Evolutionary conservation across 2,888 invertebrate genomes (phyloP).

Genomic region (Hypsopygia costalis): DNA sequence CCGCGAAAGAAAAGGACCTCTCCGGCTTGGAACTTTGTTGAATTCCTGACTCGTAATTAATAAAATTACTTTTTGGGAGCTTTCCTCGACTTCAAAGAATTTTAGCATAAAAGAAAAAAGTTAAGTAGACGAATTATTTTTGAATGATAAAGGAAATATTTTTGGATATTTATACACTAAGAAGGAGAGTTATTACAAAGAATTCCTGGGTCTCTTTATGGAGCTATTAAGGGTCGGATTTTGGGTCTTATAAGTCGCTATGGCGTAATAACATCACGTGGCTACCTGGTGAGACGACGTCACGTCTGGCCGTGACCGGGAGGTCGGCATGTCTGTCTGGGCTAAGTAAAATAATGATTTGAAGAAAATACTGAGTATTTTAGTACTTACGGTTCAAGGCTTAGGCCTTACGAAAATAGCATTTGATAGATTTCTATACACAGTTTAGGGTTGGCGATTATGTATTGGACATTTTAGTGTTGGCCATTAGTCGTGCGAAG

Average conservation of each 20-base stretch:
- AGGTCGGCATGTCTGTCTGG: not conserved
- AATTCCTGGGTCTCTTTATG: constrained; percentile 29
- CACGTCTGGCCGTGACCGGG: not conserved
- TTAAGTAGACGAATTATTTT: constrained; percentile 79
- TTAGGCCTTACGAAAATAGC: too few relatives aligned
- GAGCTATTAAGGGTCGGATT: constrained; percentile 1
- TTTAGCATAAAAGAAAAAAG: constrained; percentile 78
- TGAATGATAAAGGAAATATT: constrained; percentile 76
- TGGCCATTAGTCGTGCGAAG: too few relatives aligned
- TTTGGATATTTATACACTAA: constrained; percentile 68
- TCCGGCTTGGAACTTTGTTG: constrained; percentile 74
- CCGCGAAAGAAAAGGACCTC: constrained; percentile 73
- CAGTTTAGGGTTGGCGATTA: too few relatives aligned
- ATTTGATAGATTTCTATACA: too few relatives aligned
- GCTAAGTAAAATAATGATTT: too few relatives aligned
- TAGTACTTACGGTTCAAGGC: too few relatives aligned
- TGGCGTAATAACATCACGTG: not conserved
- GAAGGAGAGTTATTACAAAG: constrained; percentile 41
- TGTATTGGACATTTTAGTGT: too few relatives aligned
- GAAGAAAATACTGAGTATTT: too few relatives aligned
- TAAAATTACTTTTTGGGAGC: constrained; percentile 81
- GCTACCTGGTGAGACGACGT: not conserved
- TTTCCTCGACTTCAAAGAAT: constrained; percentile 79
- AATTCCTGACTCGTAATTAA: constrained; percentile 81
- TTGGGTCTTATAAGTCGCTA: not conserved